Conservation (phyloP, 2,888 invertebrate genomes). For the Drosophila nr. perissopoda region DNA sequence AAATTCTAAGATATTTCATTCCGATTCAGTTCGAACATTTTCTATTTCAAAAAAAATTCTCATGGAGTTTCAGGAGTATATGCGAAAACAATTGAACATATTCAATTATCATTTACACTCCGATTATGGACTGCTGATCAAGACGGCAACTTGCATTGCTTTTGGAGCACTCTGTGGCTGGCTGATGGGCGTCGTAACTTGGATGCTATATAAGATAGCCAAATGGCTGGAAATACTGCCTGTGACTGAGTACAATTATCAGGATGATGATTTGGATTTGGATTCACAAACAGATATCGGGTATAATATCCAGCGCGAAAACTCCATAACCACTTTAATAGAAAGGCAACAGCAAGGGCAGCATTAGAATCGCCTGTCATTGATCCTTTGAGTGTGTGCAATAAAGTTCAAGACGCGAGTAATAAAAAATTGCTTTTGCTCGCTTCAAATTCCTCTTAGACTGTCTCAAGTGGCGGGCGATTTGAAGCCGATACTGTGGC, state of each 20-base stretch:
- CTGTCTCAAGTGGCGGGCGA: slow-evolving; percentile 55
- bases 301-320: slow-evolving; percentile 3
- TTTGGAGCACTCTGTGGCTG: slow-evolving; percentile 66
- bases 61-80: slow-evolving; percentile 55
- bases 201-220: slow-evolving; percentile 47
- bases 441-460: slow-evolving; percentile 50
- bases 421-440: slow-evolving; percentile 12
- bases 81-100: slow-evolving; percentile 38
- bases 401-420: slow-evolving; percentile 25
- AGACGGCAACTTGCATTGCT: slow-evolving; percentile 60
- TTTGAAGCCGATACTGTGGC: slow-evolving; percentile 27
- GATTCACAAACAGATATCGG: slow-evolving; percentile 40
- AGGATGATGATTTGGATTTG: slow-evolving; percentile 41
- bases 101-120: slow-evolving; percentile 52
- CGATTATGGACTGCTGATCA: slow-evolving; percentile 57
- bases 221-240: slow-evolving; percentile 35
- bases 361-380: slow-evolving; percentile 34
- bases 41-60: not conserved
- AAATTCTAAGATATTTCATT: not conserved
- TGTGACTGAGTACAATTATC: slow-evolving; percentile 9
- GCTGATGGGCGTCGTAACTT: slow-evolving; percentile 55
- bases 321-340: not conserved
- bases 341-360: not conserved
- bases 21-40: slow-evolving; percentile 6
- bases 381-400: slow-evolving; percentile 41